Percentiles rank a stretch among this genome's conserved stretches.
Conservation (phyloP, 2,797 vertebrate genomes). For the Poecilia velifera region DNA sequence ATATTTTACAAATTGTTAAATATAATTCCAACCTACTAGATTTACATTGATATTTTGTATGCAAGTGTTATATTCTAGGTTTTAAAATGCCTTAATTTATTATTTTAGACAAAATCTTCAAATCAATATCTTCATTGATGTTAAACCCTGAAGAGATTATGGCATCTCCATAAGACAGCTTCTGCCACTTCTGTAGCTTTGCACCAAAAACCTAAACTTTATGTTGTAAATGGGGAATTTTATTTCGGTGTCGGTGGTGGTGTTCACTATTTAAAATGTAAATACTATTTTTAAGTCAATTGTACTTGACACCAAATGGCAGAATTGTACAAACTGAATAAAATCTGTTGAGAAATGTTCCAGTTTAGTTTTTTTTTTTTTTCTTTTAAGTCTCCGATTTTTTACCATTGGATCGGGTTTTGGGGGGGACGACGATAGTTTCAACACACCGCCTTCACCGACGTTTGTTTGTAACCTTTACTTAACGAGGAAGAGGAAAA, state of each 20-base stretch:
- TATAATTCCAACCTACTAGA: not conserved
- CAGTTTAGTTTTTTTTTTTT: not conserved
- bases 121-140: not conserved
- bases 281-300: not conserved
- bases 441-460: not conserved
- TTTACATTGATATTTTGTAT: not conserved
- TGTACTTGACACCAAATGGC: not conserved
- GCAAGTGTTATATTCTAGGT: not conserved
- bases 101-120: not conserved
- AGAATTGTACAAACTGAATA: not conserved
- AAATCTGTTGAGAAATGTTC: not conserved
- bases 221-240: not conserved
- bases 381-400: not conserved
- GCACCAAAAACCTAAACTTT: not conserved
- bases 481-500: too few species aligned
- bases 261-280: not conserved
- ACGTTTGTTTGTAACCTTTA: too few species aligned
- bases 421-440: not conserved
- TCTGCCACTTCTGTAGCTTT: not conserved
- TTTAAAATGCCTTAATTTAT: not conserved
- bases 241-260: not conserved
- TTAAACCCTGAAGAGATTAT: not conserved
- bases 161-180: not conserved
- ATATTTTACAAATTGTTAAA: not conserved
- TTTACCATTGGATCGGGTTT: not conserved